Conservation (phyloP, 2,113 vertebrate genomes). For the Hemicordylus capensis region DNA sequence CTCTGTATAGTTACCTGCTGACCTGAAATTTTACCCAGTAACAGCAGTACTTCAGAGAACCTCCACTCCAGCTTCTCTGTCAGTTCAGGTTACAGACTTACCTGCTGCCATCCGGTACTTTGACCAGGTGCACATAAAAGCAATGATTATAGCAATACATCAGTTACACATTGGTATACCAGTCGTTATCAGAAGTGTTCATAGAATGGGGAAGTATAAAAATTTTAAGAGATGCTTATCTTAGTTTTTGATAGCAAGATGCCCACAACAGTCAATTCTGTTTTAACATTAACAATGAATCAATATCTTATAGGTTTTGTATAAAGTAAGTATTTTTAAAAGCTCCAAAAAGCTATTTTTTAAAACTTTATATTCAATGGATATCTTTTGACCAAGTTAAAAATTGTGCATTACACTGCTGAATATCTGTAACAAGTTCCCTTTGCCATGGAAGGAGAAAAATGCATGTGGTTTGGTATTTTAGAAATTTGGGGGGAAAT, state of each 20-base stretch:
- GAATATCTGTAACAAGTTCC: background rate
- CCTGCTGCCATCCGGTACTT: constrained; percentile 34
- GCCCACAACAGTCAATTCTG: background rate
- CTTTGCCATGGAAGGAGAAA: background rate
- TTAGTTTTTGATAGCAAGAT: background rate
- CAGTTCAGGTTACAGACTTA: constrained; percentile 66
- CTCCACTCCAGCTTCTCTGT: constrained; percentile 45
- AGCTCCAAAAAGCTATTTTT: background rate
- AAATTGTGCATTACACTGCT: background rate
- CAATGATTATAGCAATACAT: background rate
- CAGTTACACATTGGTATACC: background rate
- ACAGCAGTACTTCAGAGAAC: constrained; percentile 36
- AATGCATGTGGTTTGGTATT: background rate
- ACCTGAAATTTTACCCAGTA: constrained; percentile 75
- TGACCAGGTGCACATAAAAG: background rate
- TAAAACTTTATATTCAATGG: background rate
- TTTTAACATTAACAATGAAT: background rate
- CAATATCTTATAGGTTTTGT: background rate
- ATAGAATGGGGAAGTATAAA: background rate
- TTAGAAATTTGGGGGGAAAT: background rate
- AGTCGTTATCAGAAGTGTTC: constrained; percentile 15
- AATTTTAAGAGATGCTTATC: background rate
- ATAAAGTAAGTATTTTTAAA: too few species aligned
- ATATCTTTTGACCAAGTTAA: background rate
- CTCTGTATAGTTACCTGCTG: constrained; percentile 47